Evolutionary conservation across 2,113 vertebrate species (phyloP).

Genomic region (Sinosuthora webbiana): DNA sequence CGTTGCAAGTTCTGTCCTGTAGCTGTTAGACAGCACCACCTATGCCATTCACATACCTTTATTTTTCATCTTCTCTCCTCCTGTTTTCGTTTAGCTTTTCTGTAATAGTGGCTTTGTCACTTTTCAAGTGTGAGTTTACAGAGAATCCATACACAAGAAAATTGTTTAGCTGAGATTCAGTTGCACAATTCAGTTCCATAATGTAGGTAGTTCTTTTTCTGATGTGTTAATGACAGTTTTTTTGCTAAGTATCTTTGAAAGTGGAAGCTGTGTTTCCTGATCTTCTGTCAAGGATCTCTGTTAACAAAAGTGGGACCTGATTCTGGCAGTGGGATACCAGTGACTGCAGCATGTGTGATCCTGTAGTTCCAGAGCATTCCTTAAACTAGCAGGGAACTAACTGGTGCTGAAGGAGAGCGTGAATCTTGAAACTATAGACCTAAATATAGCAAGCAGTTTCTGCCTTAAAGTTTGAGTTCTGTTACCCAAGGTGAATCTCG

Average conservation of each 20-base stretch:
- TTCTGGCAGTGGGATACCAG: neutral
- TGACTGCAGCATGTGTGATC: neutral
- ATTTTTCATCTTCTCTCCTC: neutral
- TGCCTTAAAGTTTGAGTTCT: neutral
- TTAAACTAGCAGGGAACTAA: neutral
- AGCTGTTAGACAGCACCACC: neutral
- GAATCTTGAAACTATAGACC: neutral
- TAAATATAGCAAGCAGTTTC: neutral
- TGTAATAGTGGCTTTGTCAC: neutral
- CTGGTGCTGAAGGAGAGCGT: conserved; percentile 15
- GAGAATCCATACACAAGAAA: neutral
- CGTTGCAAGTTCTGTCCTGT: neutral
- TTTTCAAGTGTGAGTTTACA: neutral
- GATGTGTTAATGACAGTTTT: neutral
- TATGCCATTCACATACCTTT: neutral
- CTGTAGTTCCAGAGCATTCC: neutral
- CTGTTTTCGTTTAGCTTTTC: neutral
- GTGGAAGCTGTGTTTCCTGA: neutral
- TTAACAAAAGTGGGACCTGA: neutral
- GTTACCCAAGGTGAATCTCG: neutral
- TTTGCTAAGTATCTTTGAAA: neutral
- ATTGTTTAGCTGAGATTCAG: neutral
- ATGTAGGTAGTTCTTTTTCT: neutral
- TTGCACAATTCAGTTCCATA: neutral
- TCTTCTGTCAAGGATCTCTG: neutral